Evolutionary conservation across 2,113 vertebrate genomes (phyloP).

Genomic region (Megaceryle maxima): DNA sequence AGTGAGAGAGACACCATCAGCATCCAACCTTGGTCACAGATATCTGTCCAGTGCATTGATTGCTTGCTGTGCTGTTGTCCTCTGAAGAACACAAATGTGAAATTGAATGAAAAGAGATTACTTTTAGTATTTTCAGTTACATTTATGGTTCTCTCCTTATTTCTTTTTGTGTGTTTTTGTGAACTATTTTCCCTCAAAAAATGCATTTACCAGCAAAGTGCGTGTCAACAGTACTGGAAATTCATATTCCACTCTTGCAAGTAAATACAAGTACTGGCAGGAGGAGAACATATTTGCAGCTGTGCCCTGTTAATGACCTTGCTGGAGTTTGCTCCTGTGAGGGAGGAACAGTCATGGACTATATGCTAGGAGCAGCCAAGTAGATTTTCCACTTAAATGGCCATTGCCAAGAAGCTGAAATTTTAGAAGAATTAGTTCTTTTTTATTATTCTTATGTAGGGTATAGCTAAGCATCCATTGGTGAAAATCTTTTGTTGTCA

Average conservation of each 20-base stretch:
- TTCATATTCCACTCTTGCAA: background rate
- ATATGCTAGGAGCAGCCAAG: background rate
- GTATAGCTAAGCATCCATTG: background rate
- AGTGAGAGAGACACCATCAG: background rate
- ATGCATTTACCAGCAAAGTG: background rate
- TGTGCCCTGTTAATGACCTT: background rate
- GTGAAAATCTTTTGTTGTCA: background rate
- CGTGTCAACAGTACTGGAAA: background rate
- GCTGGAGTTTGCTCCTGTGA: background rate
- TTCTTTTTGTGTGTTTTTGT: background rate
- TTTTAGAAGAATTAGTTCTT: background rate
- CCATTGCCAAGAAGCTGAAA: background rate
- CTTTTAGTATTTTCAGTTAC: background rate
- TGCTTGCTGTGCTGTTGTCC: background rate
- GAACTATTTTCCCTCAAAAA: background rate
- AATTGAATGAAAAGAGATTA: background rate
- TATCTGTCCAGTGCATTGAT: background rate
- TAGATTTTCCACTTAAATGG: background rate
- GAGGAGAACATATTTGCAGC: background rate
- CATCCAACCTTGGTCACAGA: background rate
- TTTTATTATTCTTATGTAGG: background rate
- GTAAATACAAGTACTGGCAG: background rate
- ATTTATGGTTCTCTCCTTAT: background rate
- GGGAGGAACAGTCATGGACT: background rate
- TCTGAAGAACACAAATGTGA: background rate